phyloP scores from a whole-genome alignment of 1,140 invertebrate species.

The Asbolus verrucosus region DNA sequence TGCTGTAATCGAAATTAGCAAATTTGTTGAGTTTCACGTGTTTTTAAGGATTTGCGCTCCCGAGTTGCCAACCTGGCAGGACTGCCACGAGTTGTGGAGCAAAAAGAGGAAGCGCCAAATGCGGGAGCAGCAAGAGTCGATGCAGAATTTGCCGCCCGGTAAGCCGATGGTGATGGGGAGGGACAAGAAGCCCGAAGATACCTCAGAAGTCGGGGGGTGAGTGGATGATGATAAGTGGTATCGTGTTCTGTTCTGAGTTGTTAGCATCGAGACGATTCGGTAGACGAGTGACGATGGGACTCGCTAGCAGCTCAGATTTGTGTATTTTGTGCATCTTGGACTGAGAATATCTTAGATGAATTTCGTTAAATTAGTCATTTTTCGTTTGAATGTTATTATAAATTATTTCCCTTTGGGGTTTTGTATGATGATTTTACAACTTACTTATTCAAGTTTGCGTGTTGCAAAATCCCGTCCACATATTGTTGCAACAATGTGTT shows the following conservation, averaged over 20 bases:
- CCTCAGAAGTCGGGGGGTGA: slow-evolving; percentile 71
- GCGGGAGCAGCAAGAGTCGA: slow-evolving; percentile 79
- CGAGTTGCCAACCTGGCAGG: slow-evolving; percentile 93
- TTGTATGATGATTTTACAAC: slow-evolving; percentile 41
- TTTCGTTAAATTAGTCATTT: slow-evolving; percentile 31
- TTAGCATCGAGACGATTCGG: slow-evolving; percentile 33
- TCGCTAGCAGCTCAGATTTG: slow-evolving; percentile 26
- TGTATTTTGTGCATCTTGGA: slow-evolving; percentile 40
- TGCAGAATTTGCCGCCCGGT: slow-evolving; percentile 65
- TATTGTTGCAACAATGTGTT: too few species aligned
- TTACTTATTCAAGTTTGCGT: not conserved
- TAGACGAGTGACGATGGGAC: not conserved
- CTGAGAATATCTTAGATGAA: slow-evolving; percentile 34
- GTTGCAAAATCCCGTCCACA: too few species aligned
- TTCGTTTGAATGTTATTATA: slow-evolving; percentile 34
- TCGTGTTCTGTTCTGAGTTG: slow-evolving; percentile 51
- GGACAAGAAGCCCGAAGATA: slow-evolving; percentile 67
- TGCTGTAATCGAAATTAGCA: too few species aligned
- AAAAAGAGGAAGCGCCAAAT: slow-evolving; percentile 89
- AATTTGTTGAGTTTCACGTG: too few species aligned
- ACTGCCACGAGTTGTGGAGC: slow-evolving; percentile 99
- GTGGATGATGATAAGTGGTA: slow-evolving; percentile 59
- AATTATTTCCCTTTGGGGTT: slow-evolving; percentile 40
- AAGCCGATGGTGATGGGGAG: slow-evolving; percentile 60
- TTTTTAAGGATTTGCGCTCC: slow-evolving; percentile 85